Base-by-base conservation (phyloP, 2,797 vertebrate species). In the Rachycentron canadum region DNA sequence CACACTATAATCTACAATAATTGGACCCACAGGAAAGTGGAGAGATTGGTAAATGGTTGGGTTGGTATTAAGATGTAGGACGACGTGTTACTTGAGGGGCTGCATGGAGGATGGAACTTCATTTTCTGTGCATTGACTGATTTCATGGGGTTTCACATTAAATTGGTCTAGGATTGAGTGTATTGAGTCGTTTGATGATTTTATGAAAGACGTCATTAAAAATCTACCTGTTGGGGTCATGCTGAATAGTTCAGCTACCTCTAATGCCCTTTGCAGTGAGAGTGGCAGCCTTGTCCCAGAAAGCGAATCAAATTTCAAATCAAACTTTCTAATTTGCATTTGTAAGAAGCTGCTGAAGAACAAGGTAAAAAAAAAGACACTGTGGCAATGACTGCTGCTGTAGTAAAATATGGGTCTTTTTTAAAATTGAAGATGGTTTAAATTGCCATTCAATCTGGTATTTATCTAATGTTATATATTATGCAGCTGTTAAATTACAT, bases 131-230 rank as follows among this genome's bases (percentile, higher is more conserved):
- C 77, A 78, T 89, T 87, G 87, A 73, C 82, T 89, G 87, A 93
- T 94, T 90, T 93, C 91, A 93, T 73, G 79, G 86, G 70, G 78
- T 88, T 94, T 94, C 59, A 74, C 62, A 34, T 92, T 85, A 90
- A 94, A 92, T 89, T 92, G 89, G 83, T 83, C 76, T 59, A 85
- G 73, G 74, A 89, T 85, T 86, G 87, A 87, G 84, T 83, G 88
- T 86, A 88, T 84, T 86, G 87, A 92, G 86, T 89, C 82, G 67
- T 90, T 93, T 93, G 91, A 93, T 91, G 84, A 90, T 90, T 87
- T 91, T 91, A 87, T 91, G 89, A 93, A 91, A 89, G 78, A 90
- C 81, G 64, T 74, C 73, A 91, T 93, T 92, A 88, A 83, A 90
- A 90, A 86, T 78, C 72, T 91, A 91, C 91, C 90, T 93, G 86